phyloP scores from a whole-genome alignment of 2,888 invertebrate genomes.

The Automeris io region DNA sequence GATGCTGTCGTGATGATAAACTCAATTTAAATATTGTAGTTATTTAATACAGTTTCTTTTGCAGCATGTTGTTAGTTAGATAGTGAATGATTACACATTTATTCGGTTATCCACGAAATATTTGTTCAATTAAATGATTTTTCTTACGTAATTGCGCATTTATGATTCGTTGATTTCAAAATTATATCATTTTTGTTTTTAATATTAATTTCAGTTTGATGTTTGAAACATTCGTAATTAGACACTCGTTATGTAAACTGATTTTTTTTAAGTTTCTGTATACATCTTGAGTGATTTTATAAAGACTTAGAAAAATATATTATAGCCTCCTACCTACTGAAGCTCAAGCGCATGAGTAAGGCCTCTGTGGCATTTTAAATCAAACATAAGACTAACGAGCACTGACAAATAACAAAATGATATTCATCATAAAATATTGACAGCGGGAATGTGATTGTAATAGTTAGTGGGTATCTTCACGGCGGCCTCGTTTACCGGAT shows the following conservation, averaged over 20 bases:
- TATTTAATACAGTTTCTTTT: slow-evolving; percentile 18
- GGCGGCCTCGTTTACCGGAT: slow-evolving; percentile 52
- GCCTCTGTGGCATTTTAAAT: not conserved
- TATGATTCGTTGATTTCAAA: no score
- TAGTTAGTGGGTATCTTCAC: not conserved
- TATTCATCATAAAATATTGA: slow-evolving; percentile 3
- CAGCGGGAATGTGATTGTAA: slow-evolving; percentile 1
- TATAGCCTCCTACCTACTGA: no score
- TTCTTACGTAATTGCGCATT: no score
- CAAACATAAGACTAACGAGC: not conserved
- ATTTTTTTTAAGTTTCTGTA: no score
- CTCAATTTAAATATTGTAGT: slow-evolving; percentile 44
- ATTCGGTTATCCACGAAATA: not conserved
- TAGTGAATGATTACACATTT: slow-evolving; percentile 15
- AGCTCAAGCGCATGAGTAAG: no score
- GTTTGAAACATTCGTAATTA: no score
- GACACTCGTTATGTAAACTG: no score
- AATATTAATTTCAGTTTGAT: no score
- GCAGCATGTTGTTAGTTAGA: slow-evolving; percentile 15
- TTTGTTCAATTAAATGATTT: not conserved
- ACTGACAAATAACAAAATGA: not conserved
- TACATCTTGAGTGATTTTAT: no score
- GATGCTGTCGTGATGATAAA: slow-evolving; percentile 54
- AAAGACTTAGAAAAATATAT: no score
- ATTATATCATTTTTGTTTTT: no score